Conservation (phyloP, 2,888 invertebrate species). For the Orthonevra nobilis region DNA sequence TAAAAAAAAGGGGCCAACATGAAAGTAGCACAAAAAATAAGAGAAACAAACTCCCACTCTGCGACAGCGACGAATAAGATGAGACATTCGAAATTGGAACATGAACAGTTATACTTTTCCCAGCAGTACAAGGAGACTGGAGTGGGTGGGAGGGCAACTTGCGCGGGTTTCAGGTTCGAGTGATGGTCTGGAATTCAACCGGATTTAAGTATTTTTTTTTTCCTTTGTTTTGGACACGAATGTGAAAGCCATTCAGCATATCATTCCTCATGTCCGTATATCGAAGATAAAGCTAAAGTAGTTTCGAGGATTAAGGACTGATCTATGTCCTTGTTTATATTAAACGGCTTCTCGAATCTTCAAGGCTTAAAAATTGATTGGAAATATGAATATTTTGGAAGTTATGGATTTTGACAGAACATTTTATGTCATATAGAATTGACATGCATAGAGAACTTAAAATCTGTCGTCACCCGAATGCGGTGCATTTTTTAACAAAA, state of each 20-base stretch:
- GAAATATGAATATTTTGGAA: no score
- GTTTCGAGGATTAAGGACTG: slow-evolving; percentile 24
- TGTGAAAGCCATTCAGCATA: slow-evolving; percentile 46
- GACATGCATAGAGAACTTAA: no score
- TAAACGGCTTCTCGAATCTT: slow-evolving; percentile 13
- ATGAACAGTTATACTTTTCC: slow-evolving; percentile 59
- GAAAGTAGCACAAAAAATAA: slow-evolving; percentile 37
- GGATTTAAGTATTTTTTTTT: slow-evolving; percentile 26
- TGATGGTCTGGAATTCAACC: slow-evolving; percentile 37
- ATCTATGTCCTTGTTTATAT: slow-evolving; percentile 21
- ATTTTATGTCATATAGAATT: no score
- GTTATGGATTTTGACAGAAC: no score
- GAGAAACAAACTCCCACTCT: no score
- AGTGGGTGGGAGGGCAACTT: slow-evolving; percentile 6
- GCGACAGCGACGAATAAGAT: slow-evolving; percentile 60
- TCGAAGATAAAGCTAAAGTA: slow-evolving; percentile 38
- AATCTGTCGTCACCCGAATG: no score
- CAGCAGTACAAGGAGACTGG: slow-evolving; percentile 5
- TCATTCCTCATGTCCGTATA: slow-evolving; percentile 43
- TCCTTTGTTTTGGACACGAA: slow-evolving; percentile 19
- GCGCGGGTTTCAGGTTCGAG: slow-evolving; percentile 25
- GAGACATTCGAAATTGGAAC: slow-evolving; percentile 68
- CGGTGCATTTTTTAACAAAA: no score
- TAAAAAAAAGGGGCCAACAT: slow-evolving; percentile 56
- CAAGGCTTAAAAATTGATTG: no score